Evolutionary conservation across 2,888 invertebrate species (phyloP), one percentile per base, ranked within the genome.

Genomic region (Anoncus sp.): DNA sequence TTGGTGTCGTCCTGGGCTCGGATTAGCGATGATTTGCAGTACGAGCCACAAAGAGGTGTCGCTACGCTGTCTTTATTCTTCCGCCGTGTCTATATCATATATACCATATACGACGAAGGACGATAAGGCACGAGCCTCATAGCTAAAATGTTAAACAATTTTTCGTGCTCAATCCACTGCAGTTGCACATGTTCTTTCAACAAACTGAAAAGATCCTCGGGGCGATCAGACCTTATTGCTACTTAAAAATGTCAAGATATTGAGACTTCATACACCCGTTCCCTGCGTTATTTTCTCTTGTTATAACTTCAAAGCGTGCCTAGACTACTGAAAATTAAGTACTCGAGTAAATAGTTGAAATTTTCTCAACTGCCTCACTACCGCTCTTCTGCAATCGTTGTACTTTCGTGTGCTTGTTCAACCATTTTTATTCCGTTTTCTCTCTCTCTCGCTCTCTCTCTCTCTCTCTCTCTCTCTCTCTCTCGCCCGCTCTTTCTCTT

Each of bases 51-150:
- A 43, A 69, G 55, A 57, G 35, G 57, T 40, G 49, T 53, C 38
- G 16, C 14, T 55, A 35, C 14, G 49, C 51, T n/a, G 9, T 22
- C n/a, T 72, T 62, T n/a, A n/a, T n/a, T 77, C 24, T 62, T 57
- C 59, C 40, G 7, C 18, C 27, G 43, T 35, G 43, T 43, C 9
- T 22, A 47, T 66, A 40, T n/a, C n/a, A 31, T 10, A 35, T 53
- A 27, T 12, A 66, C 18, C 38, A n/a, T 22, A 67, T 49, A 51
- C 22, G 16, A 38, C 16, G 38, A 35, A 43, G 10, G 2, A 66
- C 35, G 77, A 77, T 77, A 69, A 73, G 67, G 63, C 77, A 73
- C 73, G 77, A 65, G 51, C 16, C 24, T n/a, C 27, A 24, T 43
- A 38, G 24, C 35, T 35, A 16, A 38, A 49, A 31, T 67, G 51